Percentiles rank a stretch among this genome's conserved stretches.
Evolutionary conservation across 2,113 vertebrate species (phyloP).

Genomic region (Nycticebus coucang): DNA sequence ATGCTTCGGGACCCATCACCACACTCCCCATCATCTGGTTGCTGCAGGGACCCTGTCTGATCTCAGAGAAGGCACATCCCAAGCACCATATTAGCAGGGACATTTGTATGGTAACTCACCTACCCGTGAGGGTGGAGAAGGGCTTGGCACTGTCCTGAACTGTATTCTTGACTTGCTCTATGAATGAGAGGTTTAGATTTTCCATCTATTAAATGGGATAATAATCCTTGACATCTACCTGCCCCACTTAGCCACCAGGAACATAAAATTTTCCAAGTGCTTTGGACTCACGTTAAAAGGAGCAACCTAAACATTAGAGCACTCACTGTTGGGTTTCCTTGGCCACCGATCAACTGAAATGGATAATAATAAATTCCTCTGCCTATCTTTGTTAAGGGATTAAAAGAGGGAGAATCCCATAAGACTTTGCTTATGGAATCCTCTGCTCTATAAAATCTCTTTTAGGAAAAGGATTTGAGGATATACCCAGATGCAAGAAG

Average conservation of each 20-base stretch:
- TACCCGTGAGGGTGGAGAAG: neutral
- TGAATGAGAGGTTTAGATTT: neutral
- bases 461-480: neutral
- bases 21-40: too few relatives aligned
- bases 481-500: neutral
- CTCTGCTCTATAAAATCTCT: neutral
- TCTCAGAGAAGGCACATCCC: neutral
- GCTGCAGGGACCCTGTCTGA: neutral
- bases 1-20: neutral
- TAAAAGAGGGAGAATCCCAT: conserved; percentile 4
- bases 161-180: neutral
- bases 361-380: conserved; percentile 4
- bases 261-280: neutral
- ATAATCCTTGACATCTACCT: neutral
- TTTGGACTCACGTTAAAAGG: neutral
- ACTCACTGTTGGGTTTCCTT: neutral
- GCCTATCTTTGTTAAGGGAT: conserved; percentile 35
- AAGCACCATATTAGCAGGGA: neutral
- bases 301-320: neutral
- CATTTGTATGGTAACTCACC: neutral
- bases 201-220: conserved; percentile 11
- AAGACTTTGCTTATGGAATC: conserved; percentile 1
- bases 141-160: neutral
- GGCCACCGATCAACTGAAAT: neutral
- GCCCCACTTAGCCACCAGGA: neutral